Evolutionary conservation across 2,888 invertebrate genomes (phyloP).

Genomic region (Netelia fuscicornis): DNA sequence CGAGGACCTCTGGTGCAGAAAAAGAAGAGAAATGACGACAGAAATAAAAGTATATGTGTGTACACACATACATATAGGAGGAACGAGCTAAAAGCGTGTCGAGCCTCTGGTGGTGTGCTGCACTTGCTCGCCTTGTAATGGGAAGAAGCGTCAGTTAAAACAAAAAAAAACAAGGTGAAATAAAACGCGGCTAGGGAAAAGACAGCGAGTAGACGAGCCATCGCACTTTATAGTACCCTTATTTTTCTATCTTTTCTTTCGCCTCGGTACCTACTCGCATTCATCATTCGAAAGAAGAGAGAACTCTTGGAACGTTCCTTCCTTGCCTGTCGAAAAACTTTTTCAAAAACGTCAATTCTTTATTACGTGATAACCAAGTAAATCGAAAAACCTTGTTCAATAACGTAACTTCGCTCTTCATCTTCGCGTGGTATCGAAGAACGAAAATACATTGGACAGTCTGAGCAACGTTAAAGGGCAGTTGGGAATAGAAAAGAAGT

Average conservation of each 20-base stretch:
- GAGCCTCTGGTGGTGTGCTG: slow-evolving; percentile 42
- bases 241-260: slow-evolving; percentile 58
- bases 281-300: slow-evolving; percentile 35
- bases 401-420: too few relatives aligned
- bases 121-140: slow-evolving; percentile 40
- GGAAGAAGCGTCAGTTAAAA: slow-evolving; percentile 45
- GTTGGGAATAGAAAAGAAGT: too few relatives aligned
- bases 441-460: too few relatives aligned
- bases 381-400: too few relatives aligned
- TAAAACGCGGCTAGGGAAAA: slow-evolving; percentile 58
- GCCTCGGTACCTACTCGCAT: slow-evolving; percentile 28
- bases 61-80: background rate
- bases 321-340: too few relatives aligned
- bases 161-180: slow-evolving; percentile 29
- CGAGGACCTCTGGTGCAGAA: background rate
- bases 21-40: slow-evolving; percentile 35
- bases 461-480: too few relatives aligned
- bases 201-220: slow-evolving; percentile 62
- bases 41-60: background rate
- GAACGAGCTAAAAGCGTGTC: slow-evolving; percentile 20
- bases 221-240: slow-evolving; percentile 58
- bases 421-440: too few relatives aligned
- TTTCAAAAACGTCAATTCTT: too few relatives aligned
- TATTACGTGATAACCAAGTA: too few relatives aligned
- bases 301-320: slow-evolving; percentile 43